A percentile compares a stretch with the other conserved stretches of the same genome.
Evolutionary conservation across 2,797 vertebrate species (phyloP).

Genomic region (Pygocentrus nattereri): DNA sequence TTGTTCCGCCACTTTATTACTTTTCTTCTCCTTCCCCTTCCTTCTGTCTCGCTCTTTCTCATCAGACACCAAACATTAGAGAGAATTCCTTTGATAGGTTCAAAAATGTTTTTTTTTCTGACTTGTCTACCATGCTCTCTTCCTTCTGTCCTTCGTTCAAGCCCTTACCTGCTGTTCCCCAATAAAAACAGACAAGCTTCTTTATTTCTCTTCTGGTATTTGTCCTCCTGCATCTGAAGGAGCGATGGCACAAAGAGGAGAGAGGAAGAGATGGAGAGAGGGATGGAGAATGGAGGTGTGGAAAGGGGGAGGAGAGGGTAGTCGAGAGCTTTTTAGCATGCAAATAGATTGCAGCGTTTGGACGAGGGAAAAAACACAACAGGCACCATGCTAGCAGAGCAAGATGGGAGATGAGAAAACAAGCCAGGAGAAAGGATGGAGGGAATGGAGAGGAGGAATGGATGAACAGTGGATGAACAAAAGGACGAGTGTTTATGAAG

Average conservation of each 20-base stretch:
- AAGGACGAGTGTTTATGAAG: not conserved
- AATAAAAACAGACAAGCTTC: not conserved
- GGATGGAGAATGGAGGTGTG: slow-evolving; percentile 33
- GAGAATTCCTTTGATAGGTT: not conserved
- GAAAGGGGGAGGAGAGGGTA: slow-evolving; percentile 18
- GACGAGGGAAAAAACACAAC: slow-evolving; percentile 17
- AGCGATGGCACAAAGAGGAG: slow-evolving; percentile 19
- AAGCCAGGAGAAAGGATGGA: slow-evolving; percentile 19
- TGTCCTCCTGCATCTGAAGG: not conserved
- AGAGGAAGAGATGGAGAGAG: slow-evolving; percentile 22
- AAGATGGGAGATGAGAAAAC: slow-evolving; percentile 31
- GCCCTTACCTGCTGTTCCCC: not conserved
- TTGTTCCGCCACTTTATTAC: slow-evolving; percentile 32
- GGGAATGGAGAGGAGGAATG: slow-evolving; percentile 12
- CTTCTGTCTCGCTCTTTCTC: slow-evolving; percentile 26
- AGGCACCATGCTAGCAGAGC: slow-evolving; percentile 1
- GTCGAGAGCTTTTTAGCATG: slow-evolving; percentile 53
- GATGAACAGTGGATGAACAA: not conserved
- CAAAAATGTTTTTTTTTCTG: not conserved
- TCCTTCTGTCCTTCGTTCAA: not conserved
- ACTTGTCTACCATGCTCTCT: not conserved
- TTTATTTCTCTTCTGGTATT: slow-evolving; percentile 19
- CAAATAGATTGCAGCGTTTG: slow-evolving; percentile 59
- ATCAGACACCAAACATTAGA: not conserved
- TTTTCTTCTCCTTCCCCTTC: slow-evolving; percentile 40